Percentiles rank a stretch among this genome's conserved stretches.
phyloP scores from a whole-genome alignment of 1,140 invertebrate species.

The Pseudomyrmex gracilis region DNA sequence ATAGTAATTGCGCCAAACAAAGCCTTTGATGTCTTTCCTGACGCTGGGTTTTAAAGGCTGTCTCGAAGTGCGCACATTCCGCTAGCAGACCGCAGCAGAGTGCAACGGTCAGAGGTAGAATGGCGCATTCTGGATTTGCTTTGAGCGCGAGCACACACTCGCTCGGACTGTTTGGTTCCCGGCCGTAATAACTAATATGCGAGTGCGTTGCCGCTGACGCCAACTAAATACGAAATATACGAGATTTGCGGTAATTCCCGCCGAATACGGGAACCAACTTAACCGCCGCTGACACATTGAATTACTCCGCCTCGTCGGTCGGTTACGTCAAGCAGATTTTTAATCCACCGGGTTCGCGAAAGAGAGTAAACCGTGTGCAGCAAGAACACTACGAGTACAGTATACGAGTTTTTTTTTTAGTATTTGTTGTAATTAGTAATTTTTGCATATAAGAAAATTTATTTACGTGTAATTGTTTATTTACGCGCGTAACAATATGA shows the following conservation, averaged over 20 bases:
- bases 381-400: background rate
- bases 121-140: constrained; percentile 62
- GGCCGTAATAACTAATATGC: constrained; percentile 67
- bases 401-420: background rate
- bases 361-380: background rate
- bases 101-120: constrained; percentile 56
- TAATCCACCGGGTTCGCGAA: background rate
- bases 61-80: constrained; percentile 61
- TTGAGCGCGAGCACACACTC: constrained; percentile 60
- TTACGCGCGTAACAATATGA: no score
- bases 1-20: constrained; percentile 65
- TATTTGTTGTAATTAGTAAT: background rate
- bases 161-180: constrained; percentile 55
- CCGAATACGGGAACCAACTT: constrained; percentile 27
- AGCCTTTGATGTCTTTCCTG: constrained; percentile 72
- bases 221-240: constrained; percentile 50
- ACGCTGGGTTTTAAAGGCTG: constrained; percentile 68
- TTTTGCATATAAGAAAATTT: constrained; percentile 11
- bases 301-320: constrained; percentile 1
- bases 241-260: constrained; percentile 37
- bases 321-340: constrained; percentile 26
- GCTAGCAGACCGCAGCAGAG: constrained; percentile 63
- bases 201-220: constrained; percentile 56
- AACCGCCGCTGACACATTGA: constrained; percentile 47
- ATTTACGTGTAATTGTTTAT: background rate